Conservation (phyloP, 2,888 invertebrate genomes). For the Actias luna region DNA sequence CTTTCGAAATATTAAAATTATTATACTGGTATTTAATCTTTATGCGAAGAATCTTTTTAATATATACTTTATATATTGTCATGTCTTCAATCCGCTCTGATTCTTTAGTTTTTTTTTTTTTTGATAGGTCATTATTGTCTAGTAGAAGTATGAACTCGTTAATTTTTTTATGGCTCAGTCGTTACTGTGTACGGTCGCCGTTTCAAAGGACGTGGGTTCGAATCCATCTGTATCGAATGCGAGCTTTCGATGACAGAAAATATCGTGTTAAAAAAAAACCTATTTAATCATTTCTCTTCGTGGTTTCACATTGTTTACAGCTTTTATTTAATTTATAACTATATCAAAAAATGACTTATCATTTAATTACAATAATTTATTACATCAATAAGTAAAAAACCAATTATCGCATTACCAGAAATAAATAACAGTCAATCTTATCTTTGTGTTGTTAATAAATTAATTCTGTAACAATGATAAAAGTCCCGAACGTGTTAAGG, state of each 20-base stretch:
- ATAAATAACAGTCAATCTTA: constrained; percentile 5
- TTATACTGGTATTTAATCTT: background rate
- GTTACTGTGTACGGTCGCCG: too few species aligned
- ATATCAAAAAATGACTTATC: background rate
- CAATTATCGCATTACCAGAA: background rate
- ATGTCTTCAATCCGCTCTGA: background rate
- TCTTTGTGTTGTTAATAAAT: background rate
- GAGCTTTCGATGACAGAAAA: too few species aligned
- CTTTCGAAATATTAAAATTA: background rate
- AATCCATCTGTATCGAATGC: too few species aligned
- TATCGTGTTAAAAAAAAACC: too few species aligned
- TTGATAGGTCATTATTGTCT: too few species aligned
- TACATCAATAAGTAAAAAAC: background rate
- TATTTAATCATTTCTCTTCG: too few species aligned
- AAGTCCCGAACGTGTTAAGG: background rate
- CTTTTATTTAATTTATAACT: too few species aligned
- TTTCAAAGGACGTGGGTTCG: too few species aligned
- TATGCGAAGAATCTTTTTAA: background rate
- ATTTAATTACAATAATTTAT: constrained; percentile 1
- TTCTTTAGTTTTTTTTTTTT: background rate
- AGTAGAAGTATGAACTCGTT: too few species aligned
- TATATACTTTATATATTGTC: background rate
- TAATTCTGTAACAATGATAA: background rate
- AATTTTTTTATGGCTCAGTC: too few species aligned
- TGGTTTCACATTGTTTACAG: too few species aligned